phyloP scores from a whole-genome alignment of 2,113 vertebrate species.

The Arvicanthis niloticus region DNA sequence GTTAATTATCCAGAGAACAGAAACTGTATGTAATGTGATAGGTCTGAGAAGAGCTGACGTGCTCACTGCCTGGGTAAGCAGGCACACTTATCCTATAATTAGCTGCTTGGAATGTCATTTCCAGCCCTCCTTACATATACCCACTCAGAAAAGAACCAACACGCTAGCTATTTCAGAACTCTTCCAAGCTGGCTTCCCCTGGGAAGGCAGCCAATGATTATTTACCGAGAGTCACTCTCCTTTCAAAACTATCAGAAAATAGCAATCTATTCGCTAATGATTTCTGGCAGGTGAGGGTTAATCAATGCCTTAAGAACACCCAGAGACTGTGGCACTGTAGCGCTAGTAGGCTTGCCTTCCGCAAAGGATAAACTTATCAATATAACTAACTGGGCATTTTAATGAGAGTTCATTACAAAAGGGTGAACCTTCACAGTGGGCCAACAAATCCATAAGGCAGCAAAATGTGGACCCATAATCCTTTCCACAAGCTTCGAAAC shows the following conservation, averaged over 20 bases:
- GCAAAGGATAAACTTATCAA: slow-evolving; percentile 52
- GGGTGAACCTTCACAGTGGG: slow-evolving; percentile 14
- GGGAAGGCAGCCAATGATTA: slow-evolving; percentile 72
- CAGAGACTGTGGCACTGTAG: slow-evolving; percentile 25
- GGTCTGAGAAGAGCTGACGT: slow-evolving; percentile 85
- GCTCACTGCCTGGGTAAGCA: slow-evolving; percentile 88
- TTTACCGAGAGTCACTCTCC: slow-evolving; percentile 67
- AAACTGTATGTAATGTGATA: slow-evolving; percentile 88
- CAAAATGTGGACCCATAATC: background rate
- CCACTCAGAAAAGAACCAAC: slow-evolving; percentile 67
- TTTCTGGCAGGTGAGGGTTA: slow-evolving; percentile 76
- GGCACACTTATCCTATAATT: slow-evolving; percentile 92
- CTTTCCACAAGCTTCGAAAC: slow-evolving; percentile 29
- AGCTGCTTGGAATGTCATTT: slow-evolving; percentile 89
- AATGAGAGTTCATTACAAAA: slow-evolving; percentile 71
- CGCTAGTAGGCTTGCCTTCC: slow-evolving; percentile 27
- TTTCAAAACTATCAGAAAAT: slow-evolving; percentile 76
- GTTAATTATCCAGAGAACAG: slow-evolving; percentile 90
- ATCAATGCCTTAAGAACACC: slow-evolving; percentile 65
- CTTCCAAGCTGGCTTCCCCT: slow-evolving; percentile 15
- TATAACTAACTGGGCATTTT: slow-evolving; percentile 67
- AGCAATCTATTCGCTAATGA: slow-evolving; percentile 72
- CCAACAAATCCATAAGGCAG: background rate
- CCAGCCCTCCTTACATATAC: slow-evolving; percentile 84
- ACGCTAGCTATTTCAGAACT: background rate